phyloP scores from a whole-genome alignment of 2,888 invertebrate genomes.

The Drosophila helvetica region DNA sequence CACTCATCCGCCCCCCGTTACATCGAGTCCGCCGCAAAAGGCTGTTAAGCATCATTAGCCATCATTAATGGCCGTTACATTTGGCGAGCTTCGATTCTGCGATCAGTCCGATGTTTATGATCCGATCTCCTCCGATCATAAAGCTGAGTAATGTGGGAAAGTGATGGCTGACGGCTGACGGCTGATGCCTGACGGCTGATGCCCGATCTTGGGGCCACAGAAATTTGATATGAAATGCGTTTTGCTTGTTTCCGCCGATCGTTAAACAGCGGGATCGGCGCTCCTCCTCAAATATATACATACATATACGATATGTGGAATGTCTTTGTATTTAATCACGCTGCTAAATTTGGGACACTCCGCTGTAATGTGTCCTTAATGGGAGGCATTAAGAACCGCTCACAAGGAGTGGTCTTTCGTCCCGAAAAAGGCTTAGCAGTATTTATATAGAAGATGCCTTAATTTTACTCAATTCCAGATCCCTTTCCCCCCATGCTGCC shows the following conservation, averaged over 20 bases:
- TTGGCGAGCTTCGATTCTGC: conserved; percentile 43
- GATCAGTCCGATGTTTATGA: neutral
- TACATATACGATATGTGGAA: no score
- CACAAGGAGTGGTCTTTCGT: neutral
- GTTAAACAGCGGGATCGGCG: conserved; percentile 37
- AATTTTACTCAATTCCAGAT: conserved; percentile 60
- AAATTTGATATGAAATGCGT: conserved; percentile 30
- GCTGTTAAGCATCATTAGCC: conserved; percentile 62
- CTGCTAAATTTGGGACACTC: neutral
- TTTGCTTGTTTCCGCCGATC: conserved; percentile 32
- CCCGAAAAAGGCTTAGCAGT: no score
- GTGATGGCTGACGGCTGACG: conserved; percentile 41
- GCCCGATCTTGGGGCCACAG: neutral
- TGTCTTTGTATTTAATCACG: conserved; percentile 19
- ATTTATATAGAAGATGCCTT: neutral
- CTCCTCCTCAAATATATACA: neutral
- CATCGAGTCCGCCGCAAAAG: conserved; percentile 17
- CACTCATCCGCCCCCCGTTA: conserved; percentile 47
- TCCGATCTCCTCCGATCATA: conserved; percentile 50
- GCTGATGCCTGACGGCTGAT: conserved; percentile 27
- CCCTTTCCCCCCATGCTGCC: conserved; percentile 82
- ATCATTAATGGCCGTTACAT: conserved; percentile 44
- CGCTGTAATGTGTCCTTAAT: conserved; percentile 16
- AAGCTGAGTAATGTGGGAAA: conserved; percentile 68
- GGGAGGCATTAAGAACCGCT: conserved; percentile 15